These are phyloP conservation scores for Tachina grossa DNA, from an alignment of 2,888 invertebrate species.

Conservation along the genomic window DNA sequence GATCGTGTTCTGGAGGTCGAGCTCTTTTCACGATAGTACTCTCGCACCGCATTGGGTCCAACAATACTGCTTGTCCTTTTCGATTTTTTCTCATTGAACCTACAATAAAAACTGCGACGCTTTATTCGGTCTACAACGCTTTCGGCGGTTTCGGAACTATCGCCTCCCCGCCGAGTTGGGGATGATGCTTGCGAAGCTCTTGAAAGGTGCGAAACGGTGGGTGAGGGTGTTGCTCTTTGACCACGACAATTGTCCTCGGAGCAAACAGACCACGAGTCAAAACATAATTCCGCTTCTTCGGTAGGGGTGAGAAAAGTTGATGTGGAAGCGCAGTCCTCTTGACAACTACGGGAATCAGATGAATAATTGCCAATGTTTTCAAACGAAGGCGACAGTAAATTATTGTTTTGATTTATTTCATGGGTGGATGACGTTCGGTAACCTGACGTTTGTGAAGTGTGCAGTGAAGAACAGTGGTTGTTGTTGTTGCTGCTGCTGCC, in stretches of 20 bases:
- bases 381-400: constrained; percentile 79
- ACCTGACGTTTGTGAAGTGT: constrained; percentile 78
- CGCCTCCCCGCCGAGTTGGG: constrained; percentile 79
- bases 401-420: constrained; percentile 81
- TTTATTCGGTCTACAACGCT: constrained; percentile 93
- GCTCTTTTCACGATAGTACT: constrained; percentile 83
- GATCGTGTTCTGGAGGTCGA: constrained; percentile 76
- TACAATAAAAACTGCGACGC: constrained; percentile 93
- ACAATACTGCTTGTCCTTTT: constrained; percentile 88
- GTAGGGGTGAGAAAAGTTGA: constrained; percentile 85
- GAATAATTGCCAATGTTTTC: constrained; percentile 82
- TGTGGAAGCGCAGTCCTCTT: constrained; percentile 82
- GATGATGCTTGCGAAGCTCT: constrained; percentile 83
- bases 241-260: constrained; percentile 84
- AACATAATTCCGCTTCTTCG: constrained; percentile 84
- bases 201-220: constrained; percentile 81
- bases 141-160: constrained; percentile 84
- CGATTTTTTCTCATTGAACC: constrained; percentile 93
- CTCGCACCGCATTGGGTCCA: constrained; percentile 85
- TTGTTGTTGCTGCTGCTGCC: constrained; percentile 72
- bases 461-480: constrained; percentile 73
- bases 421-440: constrained; percentile 79
- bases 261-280: constrained; percentile 87
- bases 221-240: constrained; percentile 79
- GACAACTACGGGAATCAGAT: constrained; percentile 81